Percentiles rank a stretch among this genome's conserved stretches.
These are phyloP conservation scores for Eunapius fragilis DNA, from an alignment of 37 sponge, comb jelly and placozoan species.

Conservation along the genomic window DNA sequence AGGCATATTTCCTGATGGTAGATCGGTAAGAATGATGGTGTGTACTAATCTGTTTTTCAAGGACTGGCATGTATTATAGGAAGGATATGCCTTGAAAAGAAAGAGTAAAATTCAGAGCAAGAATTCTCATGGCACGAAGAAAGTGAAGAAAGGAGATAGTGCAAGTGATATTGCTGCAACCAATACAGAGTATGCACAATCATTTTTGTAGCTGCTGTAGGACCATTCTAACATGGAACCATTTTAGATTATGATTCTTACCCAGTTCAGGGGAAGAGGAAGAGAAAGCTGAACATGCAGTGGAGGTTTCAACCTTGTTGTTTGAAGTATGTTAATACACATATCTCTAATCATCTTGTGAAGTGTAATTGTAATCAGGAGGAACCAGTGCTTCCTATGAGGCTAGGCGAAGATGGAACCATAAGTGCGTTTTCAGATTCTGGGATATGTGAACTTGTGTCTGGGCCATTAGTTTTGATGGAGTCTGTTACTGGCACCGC, in stretches of 20 bases:
- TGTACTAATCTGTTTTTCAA: too few relatives aligned
- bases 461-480: slow-evolving; percentile 45
- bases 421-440: not conserved
- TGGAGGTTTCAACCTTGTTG: not conserved
- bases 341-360: too few relatives aligned
- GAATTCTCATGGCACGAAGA: not conserved
- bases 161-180: not conserved
- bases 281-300: not conserved
- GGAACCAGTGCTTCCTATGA: not conserved
- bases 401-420: not conserved
- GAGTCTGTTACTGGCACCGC: slow-evolving; percentile 39
- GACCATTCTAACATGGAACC: too few relatives aligned
- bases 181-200: not conserved
- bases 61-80: not conserved
- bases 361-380: too few relatives aligned
- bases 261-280: not conserved
- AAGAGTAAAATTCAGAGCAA: not conserved
- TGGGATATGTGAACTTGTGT: slow-evolving; percentile 32
- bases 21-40: not conserved
- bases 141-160: not conserved
- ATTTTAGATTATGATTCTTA: not conserved
- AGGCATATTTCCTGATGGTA: not conserved
- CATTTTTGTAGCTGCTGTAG: too few relatives aligned
- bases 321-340: not conserved
- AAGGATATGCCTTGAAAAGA: not conserved